phyloP scores from a whole-genome alignment of 2,797 vertebrate genomes.

The Ceryle rudis region DNA sequence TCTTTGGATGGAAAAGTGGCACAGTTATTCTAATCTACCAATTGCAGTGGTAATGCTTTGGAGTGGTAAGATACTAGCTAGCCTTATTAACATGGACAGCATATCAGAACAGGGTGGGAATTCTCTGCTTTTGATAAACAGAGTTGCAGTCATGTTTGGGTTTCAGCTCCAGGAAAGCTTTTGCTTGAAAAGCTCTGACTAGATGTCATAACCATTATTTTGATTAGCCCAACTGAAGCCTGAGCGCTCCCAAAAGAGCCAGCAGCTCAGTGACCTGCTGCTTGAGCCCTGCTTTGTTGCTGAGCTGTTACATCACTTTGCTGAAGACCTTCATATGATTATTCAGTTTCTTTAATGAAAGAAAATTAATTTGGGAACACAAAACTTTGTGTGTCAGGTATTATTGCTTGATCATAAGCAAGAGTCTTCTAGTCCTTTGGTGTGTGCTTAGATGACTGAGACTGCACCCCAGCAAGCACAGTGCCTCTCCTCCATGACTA shows the following conservation, averaged over 20 bases:
- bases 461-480: rapidly evolving
- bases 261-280: not conserved
- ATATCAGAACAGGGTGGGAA: not conserved
- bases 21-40: not conserved
- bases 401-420: not conserved
- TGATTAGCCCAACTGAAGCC: not conserved
- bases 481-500: rapidly evolving
- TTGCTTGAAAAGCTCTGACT: not conserved
- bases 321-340: not conserved
- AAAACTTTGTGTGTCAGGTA: not conserved
- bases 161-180: not conserved
- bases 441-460: rapidly evolving
- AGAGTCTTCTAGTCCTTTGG: not conserved
- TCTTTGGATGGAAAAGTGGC: not conserved
- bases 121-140: not conserved
- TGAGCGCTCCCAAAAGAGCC: rapidly evolving
- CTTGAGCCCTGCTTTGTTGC: not conserved
- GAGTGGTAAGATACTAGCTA: not conserved
- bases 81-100: rapidly evolving
- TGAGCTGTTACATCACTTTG: not conserved
- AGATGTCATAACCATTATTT: not conserved
- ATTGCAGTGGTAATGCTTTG: not conserved
- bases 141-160: not conserved
- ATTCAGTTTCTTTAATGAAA: not conserved
- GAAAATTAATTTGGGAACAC: rapidly evolving